Percentiles rank a stretch among this genome's conserved stretches.
Evolutionary conservation across 2,888 invertebrate genomes (phyloP).

Genomic region (Nomada fucata): DNA sequence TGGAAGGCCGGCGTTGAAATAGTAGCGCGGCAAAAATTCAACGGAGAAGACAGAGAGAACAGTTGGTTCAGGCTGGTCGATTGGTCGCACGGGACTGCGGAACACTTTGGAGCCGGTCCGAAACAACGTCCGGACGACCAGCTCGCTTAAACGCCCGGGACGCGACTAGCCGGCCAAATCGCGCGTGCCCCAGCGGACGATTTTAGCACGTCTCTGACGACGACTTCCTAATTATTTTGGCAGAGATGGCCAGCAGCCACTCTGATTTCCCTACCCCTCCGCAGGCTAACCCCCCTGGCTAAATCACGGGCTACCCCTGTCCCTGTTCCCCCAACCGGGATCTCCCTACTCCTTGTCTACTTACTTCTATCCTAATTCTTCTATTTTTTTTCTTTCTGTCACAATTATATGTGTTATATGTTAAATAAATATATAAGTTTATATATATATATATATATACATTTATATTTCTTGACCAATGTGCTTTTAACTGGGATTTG

Average conservation of each 20-base stretch:
- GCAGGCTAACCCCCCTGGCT: too few relatives aligned
- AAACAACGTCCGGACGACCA: constrained; percentile 69
- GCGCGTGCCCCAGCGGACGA: constrained; percentile 86
- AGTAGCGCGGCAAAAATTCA: constrained; percentile 26
- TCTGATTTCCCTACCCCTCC: constrained; percentile 50
- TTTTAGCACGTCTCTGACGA: constrained; percentile 87
- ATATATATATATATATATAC: too few relatives aligned
- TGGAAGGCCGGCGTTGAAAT: background rate
- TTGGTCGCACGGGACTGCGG: constrained; percentile 67
- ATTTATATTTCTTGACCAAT: too few relatives aligned
- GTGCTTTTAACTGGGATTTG: background rate
- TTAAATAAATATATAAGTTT: too few relatives aligned
- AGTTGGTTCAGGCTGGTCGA: constrained; percentile 52
- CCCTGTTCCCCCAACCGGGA: background rate
- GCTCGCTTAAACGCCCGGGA: constrained; percentile 85
- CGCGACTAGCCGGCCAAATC: constrained; percentile 83
- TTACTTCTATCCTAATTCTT: background rate
- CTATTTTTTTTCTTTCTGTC: background rate
- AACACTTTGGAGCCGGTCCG: constrained; percentile 61
- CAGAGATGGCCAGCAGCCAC: constrained; percentile 85
- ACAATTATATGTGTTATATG: background rate
- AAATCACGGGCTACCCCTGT: constrained; percentile 1
- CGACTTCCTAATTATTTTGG: constrained; percentile 92
- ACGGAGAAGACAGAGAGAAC: background rate
- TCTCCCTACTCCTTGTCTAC: constrained; percentile 9